Percentiles rank a stretch among this genome's conserved stretches.
These are phyloP conservation scores for Scartelaos histophorus DNA, from an alignment of 2,113 vertebrate species.

Conservation along the genomic window DNA sequence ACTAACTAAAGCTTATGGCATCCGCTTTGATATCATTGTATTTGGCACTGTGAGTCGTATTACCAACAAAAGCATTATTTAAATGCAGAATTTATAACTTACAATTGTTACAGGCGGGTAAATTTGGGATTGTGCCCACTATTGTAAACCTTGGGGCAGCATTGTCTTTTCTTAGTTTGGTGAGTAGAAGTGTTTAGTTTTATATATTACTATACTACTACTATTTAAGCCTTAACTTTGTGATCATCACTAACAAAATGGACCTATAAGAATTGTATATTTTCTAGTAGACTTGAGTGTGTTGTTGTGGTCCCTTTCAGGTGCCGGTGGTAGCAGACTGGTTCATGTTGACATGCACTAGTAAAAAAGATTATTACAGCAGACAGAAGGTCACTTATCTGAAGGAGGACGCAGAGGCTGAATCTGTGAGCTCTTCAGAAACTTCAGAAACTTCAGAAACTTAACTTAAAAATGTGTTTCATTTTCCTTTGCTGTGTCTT, in stretches of 20 bases:
- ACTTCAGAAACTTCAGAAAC: too few relatives aligned
- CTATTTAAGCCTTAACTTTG: background rate
- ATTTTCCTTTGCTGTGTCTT: conserved; percentile 1
- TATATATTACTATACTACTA: background rate
- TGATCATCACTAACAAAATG: too few relatives aligned
- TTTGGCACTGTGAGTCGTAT: conserved; percentile 81
- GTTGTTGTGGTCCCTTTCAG: conserved; percentile 51
- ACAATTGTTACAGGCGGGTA: conserved; percentile 78
- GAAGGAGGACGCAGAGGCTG: conserved; percentile 64
- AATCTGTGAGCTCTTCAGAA: conserved; percentile 70
- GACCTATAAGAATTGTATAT: background rate
- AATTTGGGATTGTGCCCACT: conserved; percentile 85
- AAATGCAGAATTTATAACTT: background rate
- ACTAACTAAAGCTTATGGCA: conserved; percentile 85
- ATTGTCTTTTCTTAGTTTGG: conserved; percentile 82
- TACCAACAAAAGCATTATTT: background rate
- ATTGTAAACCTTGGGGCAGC: conserved; percentile 88
- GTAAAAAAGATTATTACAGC: conserved; percentile 79
- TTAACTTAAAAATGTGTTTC: background rate
- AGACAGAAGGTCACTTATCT: conserved; percentile 84
- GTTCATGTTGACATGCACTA: conserved; percentile 81
- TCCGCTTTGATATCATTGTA: conserved; percentile 86
- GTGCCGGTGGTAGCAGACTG: conserved; percentile 82
- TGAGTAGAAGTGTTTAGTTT: conserved; percentile 60
- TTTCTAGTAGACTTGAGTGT: too few relatives aligned